Conservation (phyloP, 2,113 vertebrate species). For the Paramormyrops kingsleyae region DNA sequence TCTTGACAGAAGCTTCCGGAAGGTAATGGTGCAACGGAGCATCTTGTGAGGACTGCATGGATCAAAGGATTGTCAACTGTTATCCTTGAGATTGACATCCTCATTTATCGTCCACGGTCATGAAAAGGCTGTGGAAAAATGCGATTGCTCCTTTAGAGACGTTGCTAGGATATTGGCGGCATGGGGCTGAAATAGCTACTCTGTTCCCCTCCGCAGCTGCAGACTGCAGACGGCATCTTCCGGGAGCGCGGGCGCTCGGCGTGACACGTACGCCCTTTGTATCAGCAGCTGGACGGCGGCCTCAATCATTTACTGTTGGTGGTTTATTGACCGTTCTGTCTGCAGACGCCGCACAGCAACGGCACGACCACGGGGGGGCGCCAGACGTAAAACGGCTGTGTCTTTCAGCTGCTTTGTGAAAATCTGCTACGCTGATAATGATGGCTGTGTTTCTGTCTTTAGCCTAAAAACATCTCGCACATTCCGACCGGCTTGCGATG, state of each 20-base stretch:
- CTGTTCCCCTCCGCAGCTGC: constrained; percentile 51
- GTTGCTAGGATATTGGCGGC: constrained; percentile 79
- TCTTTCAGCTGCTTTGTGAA: neutral
- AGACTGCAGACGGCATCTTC: constrained; percentile 42
- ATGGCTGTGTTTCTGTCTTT: neutral
- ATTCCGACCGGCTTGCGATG: neutral
- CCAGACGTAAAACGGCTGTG: neutral
- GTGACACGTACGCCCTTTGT: neutral
- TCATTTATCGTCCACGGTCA: constrained; percentile 61
- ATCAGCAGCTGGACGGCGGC: neutral
- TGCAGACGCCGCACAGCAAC: neutral
- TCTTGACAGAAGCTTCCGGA: neutral
- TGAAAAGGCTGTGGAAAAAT: constrained; percentile 48
- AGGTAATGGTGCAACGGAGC: neutral
- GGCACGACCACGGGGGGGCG: neutral
- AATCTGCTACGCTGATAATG: neutral
- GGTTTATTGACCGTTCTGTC: neutral
- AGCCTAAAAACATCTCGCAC: neutral
- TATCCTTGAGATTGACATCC: constrained; percentile 45
- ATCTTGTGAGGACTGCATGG: neutral
- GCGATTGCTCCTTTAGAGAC: constrained; percentile 59
- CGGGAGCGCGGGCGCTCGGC: constrained; percentile 16
- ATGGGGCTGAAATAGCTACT: constrained; percentile 56
- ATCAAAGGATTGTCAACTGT: constrained; percentile 10
- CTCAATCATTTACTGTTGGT: neutral